Conservation (phyloP, 2,888 invertebrate species). For the Tricholauxania praeusta region DNA sequence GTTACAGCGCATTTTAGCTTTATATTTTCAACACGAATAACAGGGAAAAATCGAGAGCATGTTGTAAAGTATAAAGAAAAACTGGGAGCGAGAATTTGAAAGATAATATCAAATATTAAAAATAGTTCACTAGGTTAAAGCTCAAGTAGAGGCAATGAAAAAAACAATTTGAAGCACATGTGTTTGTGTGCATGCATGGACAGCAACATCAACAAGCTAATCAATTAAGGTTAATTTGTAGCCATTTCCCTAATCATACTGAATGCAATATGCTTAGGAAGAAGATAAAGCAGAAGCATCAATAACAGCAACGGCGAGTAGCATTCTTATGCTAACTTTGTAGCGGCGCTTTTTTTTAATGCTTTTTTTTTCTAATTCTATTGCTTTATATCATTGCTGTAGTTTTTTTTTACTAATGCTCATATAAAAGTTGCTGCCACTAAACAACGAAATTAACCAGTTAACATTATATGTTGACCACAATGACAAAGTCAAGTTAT, state of each 20-base stretch:
- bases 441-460: conserved; percentile 13
- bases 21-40: not conserved
- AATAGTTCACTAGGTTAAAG: conserved; percentile 33
- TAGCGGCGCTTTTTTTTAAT: too few species aligned
- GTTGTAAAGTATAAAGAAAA: not conserved
- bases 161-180: too few species aligned
- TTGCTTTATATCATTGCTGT: too few species aligned
- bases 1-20: conserved; percentile 1
- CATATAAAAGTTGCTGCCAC: not conserved
- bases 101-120: conserved; percentile 9
- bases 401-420: too few species aligned
- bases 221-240: conserved; percentile 51
- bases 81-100: not conserved
- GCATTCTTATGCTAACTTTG: too few species aligned
- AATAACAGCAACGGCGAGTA: not conserved
- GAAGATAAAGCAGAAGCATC: not conserved
- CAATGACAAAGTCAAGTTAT: too few species aligned
- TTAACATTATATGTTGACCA: not conserved
- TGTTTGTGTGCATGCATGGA: not conserved
- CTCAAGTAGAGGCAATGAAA: not conserved
- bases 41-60: not conserved
- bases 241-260: conserved; percentile 46
- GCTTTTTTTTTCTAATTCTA: too few species aligned
- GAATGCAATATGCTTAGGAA: conserved; percentile 5
- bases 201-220: conserved; percentile 32